Base-by-base conservation (phyloP, 2,113 vertebrate species). In the Thoracochromis brauschi region DNA sequence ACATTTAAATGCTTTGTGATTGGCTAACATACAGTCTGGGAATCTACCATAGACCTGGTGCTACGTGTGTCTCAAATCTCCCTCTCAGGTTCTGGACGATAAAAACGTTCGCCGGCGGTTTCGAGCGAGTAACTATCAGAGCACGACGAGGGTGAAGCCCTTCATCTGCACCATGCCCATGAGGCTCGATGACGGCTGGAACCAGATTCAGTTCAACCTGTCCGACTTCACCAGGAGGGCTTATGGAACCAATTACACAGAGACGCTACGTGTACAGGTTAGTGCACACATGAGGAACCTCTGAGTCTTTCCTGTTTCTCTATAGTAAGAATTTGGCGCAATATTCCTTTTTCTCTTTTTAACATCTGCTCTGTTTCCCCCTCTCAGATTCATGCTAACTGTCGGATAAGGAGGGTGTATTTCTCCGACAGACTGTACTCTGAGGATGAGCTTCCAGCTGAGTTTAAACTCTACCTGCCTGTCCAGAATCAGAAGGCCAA, bases 91-190 rank as follows among this genome's bases (percentile, higher is more conserved):
- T 24, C 92, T 99, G n/a, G 99, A 99, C 57, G 99, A 99, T 90
- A 99, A 99, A 95, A 99, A 99, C 0, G 98, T 99, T 2, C 96
- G 99, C 0, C 96, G 99, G 29, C 96, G 99, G 9, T 99, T 99
- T 92, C 96, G 99, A 35, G 99, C 98, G 0, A 99, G 99, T 84
- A 99, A 99, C 94, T 99, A 99, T 94, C 99, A 99, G 96, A 99
- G 98, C 90, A 99, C 97, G 0, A 99, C 99, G 0, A 96, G 98
- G 1, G 99, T 99, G 83, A 99, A 99, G 84, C 99, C 98, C 1
- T 99, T 99, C 93, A 99, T 99, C 96, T 99, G 99, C 84, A 99
- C 99, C 54, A 99, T 99, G 99, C 98, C 99, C 45, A 99, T 99
- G 98, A 93, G 98, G 45, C 96, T 99, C 87, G 86, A 88, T 0